A percentile compares a stretch with the other conserved stretches of the same genome.
These are phyloP conservation scores for Brachypterus glaber DNA, from an alignment of 2,888 invertebrate genomes.

Conservation along the genomic window DNA sequence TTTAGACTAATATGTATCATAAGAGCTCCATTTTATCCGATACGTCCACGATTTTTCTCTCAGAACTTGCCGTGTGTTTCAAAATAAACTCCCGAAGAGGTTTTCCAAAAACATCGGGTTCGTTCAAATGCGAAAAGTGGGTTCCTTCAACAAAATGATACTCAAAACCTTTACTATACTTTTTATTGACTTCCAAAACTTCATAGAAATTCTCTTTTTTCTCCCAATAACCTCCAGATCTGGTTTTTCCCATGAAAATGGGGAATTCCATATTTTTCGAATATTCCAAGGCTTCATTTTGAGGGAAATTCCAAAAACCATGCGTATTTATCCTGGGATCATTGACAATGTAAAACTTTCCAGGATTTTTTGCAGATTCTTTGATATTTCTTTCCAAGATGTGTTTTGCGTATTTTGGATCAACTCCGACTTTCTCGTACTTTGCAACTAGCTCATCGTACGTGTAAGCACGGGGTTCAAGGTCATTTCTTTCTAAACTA, in stretches of 20 bases:
- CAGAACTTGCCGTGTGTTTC: too few relatives aligned
- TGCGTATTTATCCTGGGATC: not conserved
- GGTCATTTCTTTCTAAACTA: not conserved
- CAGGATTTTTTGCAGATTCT: not conserved
- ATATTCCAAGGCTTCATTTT: not conserved
- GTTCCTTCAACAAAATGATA: not conserved
- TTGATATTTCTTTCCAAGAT: not conserved
- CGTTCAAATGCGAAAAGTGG: conserved; percentile 6
- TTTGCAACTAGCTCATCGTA: not conserved
- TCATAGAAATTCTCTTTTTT: not conserved
- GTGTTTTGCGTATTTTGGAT: not conserved
- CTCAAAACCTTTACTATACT: not conserved
- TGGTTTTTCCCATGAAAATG: not conserved
- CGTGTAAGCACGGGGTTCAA: not conserved
- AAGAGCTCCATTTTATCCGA: too few relatives aligned
- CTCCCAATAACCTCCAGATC: not conserved
- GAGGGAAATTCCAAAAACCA: not conserved
- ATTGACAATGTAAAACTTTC: not conserved
- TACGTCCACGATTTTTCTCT: too few relatives aligned
- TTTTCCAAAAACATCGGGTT: too few relatives aligned
- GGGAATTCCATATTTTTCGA: not conserved
- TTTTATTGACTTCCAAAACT: not conserved
- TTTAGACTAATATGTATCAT: too few relatives aligned
- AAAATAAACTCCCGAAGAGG: too few relatives aligned
- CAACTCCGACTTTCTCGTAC: not conserved